Percentiles rank a stretch among this genome's conserved stretches.
Conservation (phyloP, 2,797 vertebrate genomes). For the Hypotaenidia okinawae region DNA sequence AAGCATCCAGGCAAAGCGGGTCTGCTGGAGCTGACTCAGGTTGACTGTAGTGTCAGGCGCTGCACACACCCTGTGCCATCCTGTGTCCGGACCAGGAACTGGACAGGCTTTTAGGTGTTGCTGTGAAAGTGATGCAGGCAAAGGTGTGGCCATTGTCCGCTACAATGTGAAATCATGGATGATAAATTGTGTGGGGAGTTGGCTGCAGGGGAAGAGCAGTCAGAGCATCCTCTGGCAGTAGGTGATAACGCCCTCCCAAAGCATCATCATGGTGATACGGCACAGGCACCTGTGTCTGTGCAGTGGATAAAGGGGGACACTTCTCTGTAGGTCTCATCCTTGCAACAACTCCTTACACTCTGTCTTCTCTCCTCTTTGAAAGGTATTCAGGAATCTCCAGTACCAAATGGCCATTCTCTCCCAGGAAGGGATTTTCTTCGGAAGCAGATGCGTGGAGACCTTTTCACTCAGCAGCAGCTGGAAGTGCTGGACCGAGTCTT, state of each 20-base stretch:
- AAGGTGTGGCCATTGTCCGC: rapidly evolving
- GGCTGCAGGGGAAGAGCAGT: not conserved
- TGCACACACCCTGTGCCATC: not conserved
- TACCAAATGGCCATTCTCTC: constrained; percentile 94
- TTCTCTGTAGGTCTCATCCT: not conserved
- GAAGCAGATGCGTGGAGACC: constrained; percentile 98
- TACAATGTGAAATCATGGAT: not conserved
- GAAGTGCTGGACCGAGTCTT: constrained; percentile 97
- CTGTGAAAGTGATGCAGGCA: not conserved
- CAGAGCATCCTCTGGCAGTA: not conserved
- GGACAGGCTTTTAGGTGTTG: not conserved
- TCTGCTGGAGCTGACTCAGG: not conserved
- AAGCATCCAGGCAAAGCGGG: rapidly evolving
- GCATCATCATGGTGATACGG: not conserved
- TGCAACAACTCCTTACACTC: not conserved
- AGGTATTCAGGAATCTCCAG: constrained; percentile 94
- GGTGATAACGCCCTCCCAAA: not conserved
- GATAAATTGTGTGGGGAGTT: not conserved
- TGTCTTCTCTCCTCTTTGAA: constrained; percentile 57
- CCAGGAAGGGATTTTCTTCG: constrained; percentile 96
- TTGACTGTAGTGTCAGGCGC: rapidly evolving
- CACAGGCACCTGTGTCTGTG: too few relatives aligned
- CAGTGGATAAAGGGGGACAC: not conserved
- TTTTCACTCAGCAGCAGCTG: constrained; percentile 97
- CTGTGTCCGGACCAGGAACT: not conserved